Evolutionary conservation across 2,797 vertebrate species (phyloP), one percentile per base, ranked within the genome.

Genomic region (Channallabes apus): DNA sequence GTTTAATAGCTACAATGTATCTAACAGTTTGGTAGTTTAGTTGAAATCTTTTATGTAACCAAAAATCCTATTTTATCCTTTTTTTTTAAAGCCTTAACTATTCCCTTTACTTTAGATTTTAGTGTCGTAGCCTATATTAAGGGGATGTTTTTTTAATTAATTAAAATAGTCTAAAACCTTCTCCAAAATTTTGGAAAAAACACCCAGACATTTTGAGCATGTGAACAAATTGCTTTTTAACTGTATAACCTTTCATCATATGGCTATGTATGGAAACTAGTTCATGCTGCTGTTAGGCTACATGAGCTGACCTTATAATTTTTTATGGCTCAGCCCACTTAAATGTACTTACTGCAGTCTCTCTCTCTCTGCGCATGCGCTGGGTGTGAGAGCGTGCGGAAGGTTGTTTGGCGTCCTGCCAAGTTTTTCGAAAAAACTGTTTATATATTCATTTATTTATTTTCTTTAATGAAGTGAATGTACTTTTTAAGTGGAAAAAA

Each of bases 191-290:
- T 46, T 7, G 3, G 1, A 46, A 46, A 46, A 65, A 65, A 80
- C 38, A 80, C 18, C 17, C 38, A 29, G 41, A 80, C 38, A 79
- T 79, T 12, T 29, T 20, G 51, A 51, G 35, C 3, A 38, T 80
- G 29, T 64, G 18, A 80, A 11, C 24, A 29, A 20, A 62, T 22
- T 79, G 35, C 69, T 81, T 75, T 67, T 35, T 22, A 82, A 59
- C 84, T 18, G 72, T 32, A 35, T 84, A 35, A 84, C 54, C 54
- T 65, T 69, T 56, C 35, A 80, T 84, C 87, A 87, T 65, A 59
- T 46, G 46, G 29, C 80, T 86, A 76, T 85, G 27, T 84, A 78
- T 78, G 75, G 82, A 89, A 84, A 84, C 84, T 80, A 82, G 84
- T 82, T 82, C 82, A 82, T 51, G 62, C 72, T 68, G 38, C 71